These are phyloP conservation scores for Acrocyrtus sp. DNA, from an alignment of 2,888 invertebrate genomes.

Conservation along the genomic window DNA sequence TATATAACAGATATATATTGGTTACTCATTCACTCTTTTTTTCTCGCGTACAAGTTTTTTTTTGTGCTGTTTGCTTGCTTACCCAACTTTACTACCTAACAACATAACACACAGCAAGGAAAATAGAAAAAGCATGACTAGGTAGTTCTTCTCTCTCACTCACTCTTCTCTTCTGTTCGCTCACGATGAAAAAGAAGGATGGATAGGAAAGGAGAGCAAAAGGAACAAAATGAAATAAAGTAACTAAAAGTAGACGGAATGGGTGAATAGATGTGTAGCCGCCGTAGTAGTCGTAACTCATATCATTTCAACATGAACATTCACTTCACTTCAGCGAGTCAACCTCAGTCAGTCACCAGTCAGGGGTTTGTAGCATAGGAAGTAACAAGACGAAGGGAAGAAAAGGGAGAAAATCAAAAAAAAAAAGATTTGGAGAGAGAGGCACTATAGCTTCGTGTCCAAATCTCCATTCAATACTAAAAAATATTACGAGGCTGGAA, in stretches of 20 bases:
- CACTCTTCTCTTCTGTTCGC: no score
- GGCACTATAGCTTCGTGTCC: slow-evolving; percentile 18
- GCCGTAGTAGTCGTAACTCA: slow-evolving; percentile 44
- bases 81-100: no score
- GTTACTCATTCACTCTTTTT: no score
- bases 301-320: slow-evolving; percentile 52
- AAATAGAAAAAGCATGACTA: no score
- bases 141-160: no score
- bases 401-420: slow-evolving; percentile 31
- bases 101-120: no score
- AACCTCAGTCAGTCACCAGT: slow-evolving; percentile 53
- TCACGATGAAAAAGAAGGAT: no score
- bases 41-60: no score
- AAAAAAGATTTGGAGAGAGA: slow-evolving; percentile 36
- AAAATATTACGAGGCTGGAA: no score
- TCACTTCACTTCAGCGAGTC: slow-evolving; percentile 51
- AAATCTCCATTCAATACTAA: no score
- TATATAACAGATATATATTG: no score
- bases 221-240: slow-evolving; percentile 52
- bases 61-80: no score
- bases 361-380: slow-evolving; percentile 50
- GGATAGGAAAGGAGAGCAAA: slow-evolving; percentile 1
- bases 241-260: slow-evolving; percentile 50
- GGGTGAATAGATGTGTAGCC: slow-evolving; percentile 38
- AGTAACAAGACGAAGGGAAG: slow-evolving; percentile 48